phyloP scores from a whole-genome alignment of 2,113 vertebrate species.

The Elachura formosa region DNA sequence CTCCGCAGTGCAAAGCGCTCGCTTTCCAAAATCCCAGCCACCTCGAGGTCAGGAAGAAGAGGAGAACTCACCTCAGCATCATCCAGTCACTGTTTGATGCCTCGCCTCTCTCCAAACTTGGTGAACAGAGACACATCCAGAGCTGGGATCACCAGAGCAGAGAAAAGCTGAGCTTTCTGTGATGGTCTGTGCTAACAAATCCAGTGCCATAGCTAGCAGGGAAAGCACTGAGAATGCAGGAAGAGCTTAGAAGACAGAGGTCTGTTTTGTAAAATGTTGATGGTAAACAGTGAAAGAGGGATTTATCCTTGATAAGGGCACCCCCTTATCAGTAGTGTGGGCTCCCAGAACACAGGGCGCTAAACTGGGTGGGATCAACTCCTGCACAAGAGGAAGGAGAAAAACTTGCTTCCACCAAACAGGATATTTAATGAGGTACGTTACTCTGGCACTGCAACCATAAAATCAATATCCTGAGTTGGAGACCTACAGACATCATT shows the following conservation, averaged over 20 bases:
- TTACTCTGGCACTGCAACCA: neutral
- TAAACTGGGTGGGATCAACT: neutral
- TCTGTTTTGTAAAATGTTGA: neutral
- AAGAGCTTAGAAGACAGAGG: neutral
- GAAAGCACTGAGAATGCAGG: neutral
- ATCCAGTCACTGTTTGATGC: fast-evolving
- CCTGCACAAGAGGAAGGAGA: neutral
- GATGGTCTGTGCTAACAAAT: neutral
- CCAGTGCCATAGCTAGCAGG: neutral
- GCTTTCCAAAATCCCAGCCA: neutral
- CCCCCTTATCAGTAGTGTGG: neutral
- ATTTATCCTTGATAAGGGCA: neutral
- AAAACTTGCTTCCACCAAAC: neutral
- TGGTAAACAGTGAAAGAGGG: neutral
- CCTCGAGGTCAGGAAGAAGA: fast-evolving
- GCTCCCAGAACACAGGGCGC: fast-evolving
- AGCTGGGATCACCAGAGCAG: neutral
- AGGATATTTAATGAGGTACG: neutral
- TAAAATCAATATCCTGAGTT: neutral
- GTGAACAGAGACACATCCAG: fast-evolving
- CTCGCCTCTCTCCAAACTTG: fast-evolving
- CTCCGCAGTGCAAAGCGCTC: neutral
- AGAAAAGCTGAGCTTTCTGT: neutral
- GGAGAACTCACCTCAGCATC: neutral
- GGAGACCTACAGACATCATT: neutral